phyloP scores from a whole-genome alignment of 2,888 invertebrate genomes.

The Dryococelus australis region DNA sequence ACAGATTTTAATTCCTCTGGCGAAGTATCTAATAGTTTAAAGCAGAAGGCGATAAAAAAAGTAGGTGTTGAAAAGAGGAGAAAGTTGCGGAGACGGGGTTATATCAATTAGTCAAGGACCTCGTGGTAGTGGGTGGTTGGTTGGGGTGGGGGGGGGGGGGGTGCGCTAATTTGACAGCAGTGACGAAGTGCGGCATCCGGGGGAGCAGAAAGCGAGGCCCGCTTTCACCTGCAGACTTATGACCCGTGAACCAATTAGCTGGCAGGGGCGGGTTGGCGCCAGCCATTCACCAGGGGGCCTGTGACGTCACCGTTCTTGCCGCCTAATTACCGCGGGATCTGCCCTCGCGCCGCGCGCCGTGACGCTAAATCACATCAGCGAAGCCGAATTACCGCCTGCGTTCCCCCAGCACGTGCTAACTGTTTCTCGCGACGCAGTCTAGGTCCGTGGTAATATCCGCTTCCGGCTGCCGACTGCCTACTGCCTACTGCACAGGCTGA shows the following conservation, averaged over 20 bases:
- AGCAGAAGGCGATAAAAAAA: not conserved
- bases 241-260: conserved; percentile 16
- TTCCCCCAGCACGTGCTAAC: not conserved
- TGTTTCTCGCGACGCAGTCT: not conserved
- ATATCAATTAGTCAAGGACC: not conserved
- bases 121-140: too few species aligned
- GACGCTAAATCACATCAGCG: conserved; percentile 3
- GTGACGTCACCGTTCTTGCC: not conserved
- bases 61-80: not conserved
- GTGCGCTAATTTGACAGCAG: not conserved
- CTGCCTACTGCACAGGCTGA: too few species aligned
- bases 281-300: not conserved
- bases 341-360: not conserved
- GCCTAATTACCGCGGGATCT: not conserved
- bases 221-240: conserved; percentile 16
- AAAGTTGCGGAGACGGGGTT: not conserved
- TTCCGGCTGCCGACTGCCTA: too few species aligned
- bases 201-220: not conserved
- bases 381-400: not conserved
- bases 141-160: too few species aligned
- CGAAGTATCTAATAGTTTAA: not conserved
- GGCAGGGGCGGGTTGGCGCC: not conserved
- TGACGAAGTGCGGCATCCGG: not conserved
- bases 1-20: not conserved
- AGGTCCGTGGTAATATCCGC: too few species aligned